These are phyloP conservation scores for Henricia sp. DNA, from an alignment of 53 echinoderm and acorn worm genomes.

Conservation along the genomic window DNA sequence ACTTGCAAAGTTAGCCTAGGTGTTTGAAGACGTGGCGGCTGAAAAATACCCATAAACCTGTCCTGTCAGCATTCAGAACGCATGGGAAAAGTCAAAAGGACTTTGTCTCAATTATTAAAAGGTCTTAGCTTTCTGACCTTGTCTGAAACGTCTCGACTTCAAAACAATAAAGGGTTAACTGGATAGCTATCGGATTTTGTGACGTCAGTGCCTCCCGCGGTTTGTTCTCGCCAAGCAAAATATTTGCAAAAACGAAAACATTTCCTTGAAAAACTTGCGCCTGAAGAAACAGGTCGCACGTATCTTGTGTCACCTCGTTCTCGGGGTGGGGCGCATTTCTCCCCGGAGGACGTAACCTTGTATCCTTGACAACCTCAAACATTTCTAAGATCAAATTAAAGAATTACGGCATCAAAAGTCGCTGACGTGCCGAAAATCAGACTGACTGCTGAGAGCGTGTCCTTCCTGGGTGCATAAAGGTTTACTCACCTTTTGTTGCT, in stretches of 20 bases:
- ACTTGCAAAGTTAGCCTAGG: background rate
- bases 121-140: too few relatives aligned
- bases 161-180: background rate
- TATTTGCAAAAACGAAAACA: background rate
- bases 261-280: background rate
- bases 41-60: background rate
- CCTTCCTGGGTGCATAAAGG: too few relatives aligned
- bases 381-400: too few relatives aligned
- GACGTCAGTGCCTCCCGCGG: conserved; percentile 13
- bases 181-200: background rate
- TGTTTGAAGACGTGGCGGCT: background rate
- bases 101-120: background rate
- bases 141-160: background rate
- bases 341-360: too few relatives aligned
- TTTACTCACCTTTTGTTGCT: too few relatives aligned
- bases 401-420: too few relatives aligned
- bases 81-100: background rate
- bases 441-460: too few relatives aligned
- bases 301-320: background rate
- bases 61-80: background rate
- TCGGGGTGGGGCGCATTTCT: too few relatives aligned
- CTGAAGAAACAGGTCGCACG: background rate
- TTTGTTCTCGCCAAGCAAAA: background rate
- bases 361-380: too few relatives aligned
- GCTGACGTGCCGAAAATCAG: too few relatives aligned